Base-by-base conservation (phyloP, 2,888 invertebrate species). In the Strigamia transsilvanica region DNA sequence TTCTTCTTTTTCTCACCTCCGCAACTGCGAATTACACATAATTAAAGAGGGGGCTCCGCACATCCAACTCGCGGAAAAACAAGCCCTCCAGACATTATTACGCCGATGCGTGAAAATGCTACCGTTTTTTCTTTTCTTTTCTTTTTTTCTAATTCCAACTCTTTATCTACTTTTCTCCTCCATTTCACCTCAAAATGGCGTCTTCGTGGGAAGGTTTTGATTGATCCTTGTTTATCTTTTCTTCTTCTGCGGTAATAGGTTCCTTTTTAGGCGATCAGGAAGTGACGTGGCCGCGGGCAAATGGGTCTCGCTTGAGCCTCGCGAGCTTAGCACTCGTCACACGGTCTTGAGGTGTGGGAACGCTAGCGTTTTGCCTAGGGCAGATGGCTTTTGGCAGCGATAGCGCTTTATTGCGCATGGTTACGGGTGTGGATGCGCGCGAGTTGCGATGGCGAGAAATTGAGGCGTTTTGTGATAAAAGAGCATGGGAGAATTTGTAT, bases 1-100 rank as follows among this genome's bases (percentile, higher is more conserved):
- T 73, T 32, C 73, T 73, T 73, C 73, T 73, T 73, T 73, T 73
- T 73, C 73, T 73, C 73, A 73, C 73, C 73, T 73, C 27, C 73
- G n/a, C 61, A 73, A 32, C 27, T 73, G 73, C 73, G 73, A 73
- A 73, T 73, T 73, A 73, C 73, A 73, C 32, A n/a, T 73, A 32
- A 73, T 73, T 73, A 73, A 73, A 73, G 73, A 27, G 32, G 61
- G 73, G 73, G 73, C 27, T 73, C 73, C 73, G 27, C 27, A 73
- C 73, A 32, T 73, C 73, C 73, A 73, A 73, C 73, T 23, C 73
- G 73, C 73, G 73, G 73, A 73, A 73, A 73, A 73, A 73, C 73
- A n/a, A 73, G 73, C 73, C 73, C 73, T 73, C 32, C 73, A 73
- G 73, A 73, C 73, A 73, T 27, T 27, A 73, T 73, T 73, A 73